Percentiles rank a stretch among this genome's conserved stretches.
phyloP scores from a whole-genome alignment of 2,797 vertebrate genomes.

The Brachymystax lenok region DNA sequence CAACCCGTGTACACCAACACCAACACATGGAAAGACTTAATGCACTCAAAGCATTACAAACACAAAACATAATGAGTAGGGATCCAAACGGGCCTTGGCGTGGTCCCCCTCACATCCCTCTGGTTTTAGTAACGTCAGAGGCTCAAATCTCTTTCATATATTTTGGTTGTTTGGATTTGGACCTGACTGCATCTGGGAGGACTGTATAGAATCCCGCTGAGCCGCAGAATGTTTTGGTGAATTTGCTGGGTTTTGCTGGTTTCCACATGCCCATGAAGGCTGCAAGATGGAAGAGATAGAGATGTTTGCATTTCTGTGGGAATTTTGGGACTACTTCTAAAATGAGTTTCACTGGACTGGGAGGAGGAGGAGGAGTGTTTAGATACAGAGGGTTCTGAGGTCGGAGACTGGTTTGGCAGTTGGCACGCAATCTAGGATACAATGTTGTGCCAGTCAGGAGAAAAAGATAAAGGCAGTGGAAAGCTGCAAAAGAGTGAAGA shows the following conservation, averaged over 20 bases:
- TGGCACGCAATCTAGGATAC: neutral
- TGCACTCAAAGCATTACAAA: conserved; percentile 29
- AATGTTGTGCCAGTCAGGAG: neutral
- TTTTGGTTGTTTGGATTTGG: conserved; percentile 54
- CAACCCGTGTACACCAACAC: neutral
- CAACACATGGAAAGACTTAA: conserved; percentile 32
- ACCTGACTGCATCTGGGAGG: conserved; percentile 1
- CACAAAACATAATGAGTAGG: conserved; percentile 45
- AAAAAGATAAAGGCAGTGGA: neutral
- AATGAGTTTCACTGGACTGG: conserved; percentile 42
- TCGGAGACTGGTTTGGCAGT: neutral
- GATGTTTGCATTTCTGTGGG: conserved; percentile 49
- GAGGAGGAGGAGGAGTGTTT: neutral
- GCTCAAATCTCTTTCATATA: conserved; percentile 50
- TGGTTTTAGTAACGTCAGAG: too few species aligned
- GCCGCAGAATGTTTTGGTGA: neutral
- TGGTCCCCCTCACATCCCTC: conserved; percentile 10
- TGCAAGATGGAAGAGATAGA: neutral
- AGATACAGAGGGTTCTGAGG: too few species aligned
- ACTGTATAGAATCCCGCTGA: conserved; percentile 24
- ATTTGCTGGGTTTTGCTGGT: conserved; percentile 6
- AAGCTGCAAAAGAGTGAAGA: too few species aligned
- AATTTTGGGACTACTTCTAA: conserved; percentile 59
- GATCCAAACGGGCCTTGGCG: conserved; percentile 39
- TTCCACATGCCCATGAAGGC: conserved; percentile 49